phyloP scores from a whole-genome alignment of 2,797 vertebrate genomes.

The Sphenopsis melanotis region DNA sequence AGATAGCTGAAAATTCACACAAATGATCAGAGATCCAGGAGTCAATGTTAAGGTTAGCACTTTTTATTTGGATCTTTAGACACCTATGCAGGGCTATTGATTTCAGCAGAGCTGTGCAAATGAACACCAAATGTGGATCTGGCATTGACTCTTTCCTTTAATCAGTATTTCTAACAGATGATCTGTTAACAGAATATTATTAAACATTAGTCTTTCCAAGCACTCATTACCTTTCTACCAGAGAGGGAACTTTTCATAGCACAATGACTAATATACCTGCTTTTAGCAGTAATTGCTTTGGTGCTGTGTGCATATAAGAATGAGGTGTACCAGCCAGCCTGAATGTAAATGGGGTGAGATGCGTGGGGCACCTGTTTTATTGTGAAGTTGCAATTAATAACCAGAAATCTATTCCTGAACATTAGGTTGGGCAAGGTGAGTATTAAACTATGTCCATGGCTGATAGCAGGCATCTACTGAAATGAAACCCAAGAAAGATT shows the following conservation, averaged over 20 bases:
- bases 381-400: conserved; percentile 13
- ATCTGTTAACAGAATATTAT: conserved; percentile 35
- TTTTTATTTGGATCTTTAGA: neutral
- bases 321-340: neutral
- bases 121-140: neutral
- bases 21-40: neutral
- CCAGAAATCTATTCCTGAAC: neutral
- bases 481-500: neutral
- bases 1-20: neutral
- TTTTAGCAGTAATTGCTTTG: conserved; percentile 50
- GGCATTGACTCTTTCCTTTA: neutral
- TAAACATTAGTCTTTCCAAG: conserved; percentile 44
- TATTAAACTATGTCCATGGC: neutral
- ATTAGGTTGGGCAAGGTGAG: neutral
- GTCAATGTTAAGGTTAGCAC: neutral
- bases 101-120: neutral
- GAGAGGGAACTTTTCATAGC: conserved; percentile 2
- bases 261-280: conserved; percentile 2
- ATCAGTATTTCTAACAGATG: neutral
- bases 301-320: neutral
- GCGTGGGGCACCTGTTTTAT: neutral
- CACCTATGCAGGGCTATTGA: neutral
- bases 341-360: conserved; percentile 23
- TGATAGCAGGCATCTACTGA: neutral
- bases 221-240: conserved; percentile 26